Evolutionary conservation across 2,113 vertebrate species (phyloP).

Genomic region (Cynoglossus semilaevis): DNA sequence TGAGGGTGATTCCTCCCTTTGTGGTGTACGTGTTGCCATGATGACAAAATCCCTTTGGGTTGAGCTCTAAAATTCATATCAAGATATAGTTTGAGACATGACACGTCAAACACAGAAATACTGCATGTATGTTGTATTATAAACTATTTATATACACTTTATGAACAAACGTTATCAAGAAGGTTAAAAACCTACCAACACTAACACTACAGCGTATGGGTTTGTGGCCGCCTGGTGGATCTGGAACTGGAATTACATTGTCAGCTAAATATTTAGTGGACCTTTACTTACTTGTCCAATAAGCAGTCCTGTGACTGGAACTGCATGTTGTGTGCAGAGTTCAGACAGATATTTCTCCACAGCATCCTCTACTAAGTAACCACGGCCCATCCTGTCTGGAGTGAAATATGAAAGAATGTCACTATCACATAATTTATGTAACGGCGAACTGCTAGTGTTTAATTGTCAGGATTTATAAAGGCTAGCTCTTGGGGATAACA

Average conservation of each 20-base stretch:
- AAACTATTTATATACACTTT: too few species aligned
- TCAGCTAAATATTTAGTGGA: not conserved
- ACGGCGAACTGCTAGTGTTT: not conserved
- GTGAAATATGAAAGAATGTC: not conserved
- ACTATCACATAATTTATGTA: not conserved
- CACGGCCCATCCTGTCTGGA: constrained; percentile 68
- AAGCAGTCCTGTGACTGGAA: constrained; percentile 81
- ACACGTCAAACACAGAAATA: too few species aligned
- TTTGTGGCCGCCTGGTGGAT: too few species aligned
- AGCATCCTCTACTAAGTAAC: constrained; percentile 71
- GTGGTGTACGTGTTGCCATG: constrained; percentile 82
- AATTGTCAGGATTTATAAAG: too few species aligned
- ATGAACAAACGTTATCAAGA: too few species aligned
- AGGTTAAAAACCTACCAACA: too few species aligned
- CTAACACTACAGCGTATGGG: too few species aligned
- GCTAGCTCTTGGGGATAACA: too few species aligned
- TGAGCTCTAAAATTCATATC: constrained; percentile 76
- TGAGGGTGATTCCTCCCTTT: constrained; percentile 67
- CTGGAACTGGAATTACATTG: too few species aligned
- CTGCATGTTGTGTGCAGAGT: constrained; percentile 50
- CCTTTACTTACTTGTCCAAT: constrained; percentile 84
- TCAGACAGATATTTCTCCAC: constrained; percentile 70
- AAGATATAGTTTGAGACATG: not conserved
- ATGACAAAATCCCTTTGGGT: constrained; percentile 85
- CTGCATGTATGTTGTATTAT: too few species aligned